These are phyloP conservation scores for Sphaerophoria rueppellii DNA, from an alignment of 2,888 invertebrate genomes.

Conservation along the genomic window DNA sequence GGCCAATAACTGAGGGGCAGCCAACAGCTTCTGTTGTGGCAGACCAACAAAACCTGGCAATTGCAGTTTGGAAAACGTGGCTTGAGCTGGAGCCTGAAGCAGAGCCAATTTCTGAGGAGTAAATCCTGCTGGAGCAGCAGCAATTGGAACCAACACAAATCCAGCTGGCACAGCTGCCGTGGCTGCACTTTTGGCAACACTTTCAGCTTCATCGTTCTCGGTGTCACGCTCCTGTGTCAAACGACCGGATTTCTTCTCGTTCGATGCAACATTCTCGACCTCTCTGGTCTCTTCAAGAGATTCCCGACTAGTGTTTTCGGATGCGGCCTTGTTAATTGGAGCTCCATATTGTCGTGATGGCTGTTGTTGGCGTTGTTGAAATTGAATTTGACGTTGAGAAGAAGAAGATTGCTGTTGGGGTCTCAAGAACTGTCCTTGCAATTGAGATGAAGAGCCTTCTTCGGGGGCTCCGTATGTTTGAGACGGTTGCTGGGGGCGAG, in stretches of 20 bases:
- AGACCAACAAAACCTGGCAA: slow-evolving; percentile 39
- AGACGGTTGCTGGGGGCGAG: slow-evolving; percentile 32
- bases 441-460: slow-evolving; percentile 33
- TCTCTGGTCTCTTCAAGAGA: slow-evolving; percentile 63
- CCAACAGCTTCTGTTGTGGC: slow-evolving; percentile 48
- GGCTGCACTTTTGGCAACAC: slow-evolving; percentile 14
- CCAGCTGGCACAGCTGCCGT: slow-evolving; percentile 30
- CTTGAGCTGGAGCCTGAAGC: slow-evolving; percentile 42
- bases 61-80: slow-evolving; percentile 59
- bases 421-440: slow-evolving; percentile 44
- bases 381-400: slow-evolving; percentile 48
- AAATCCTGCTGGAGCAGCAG: slow-evolving; percentile 47
- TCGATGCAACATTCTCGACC: slow-evolving; percentile 55
- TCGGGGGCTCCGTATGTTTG: slow-evolving; percentile 42
- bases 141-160: slow-evolving; percentile 51
- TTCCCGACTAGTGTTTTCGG: slow-evolving; percentile 51
- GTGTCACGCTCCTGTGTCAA: slow-evolving; percentile 60
- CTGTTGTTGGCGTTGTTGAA: slow-evolving; percentile 42
- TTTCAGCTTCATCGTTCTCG: slow-evolving; percentile 61
- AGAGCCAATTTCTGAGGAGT: slow-evolving; percentile 55
- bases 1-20: slow-evolving; percentile 17
- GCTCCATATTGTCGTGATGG: slow-evolving; percentile 62
- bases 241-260: slow-evolving; percentile 41
- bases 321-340: slow-evolving; percentile 16
- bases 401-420: slow-evolving; percentile 43